A percentile compares a stretch with the other conserved stretches of the same genome.
Evolutionary conservation across 2,797 vertebrate genomes (phyloP).

Genomic region (Gymnopithys bicolor): DNA sequence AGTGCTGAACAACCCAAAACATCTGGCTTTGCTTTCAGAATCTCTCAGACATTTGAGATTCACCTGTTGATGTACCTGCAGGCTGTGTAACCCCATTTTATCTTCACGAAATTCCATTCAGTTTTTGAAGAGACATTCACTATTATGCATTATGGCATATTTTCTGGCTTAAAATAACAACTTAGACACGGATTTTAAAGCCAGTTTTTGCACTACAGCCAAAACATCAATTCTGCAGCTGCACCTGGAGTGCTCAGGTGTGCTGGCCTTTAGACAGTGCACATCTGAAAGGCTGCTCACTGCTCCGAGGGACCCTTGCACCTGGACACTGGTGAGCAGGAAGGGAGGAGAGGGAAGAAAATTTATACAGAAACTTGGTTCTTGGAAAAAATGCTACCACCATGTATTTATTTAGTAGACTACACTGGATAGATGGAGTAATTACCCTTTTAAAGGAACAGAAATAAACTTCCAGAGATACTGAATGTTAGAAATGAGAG

Average conservation of each 20-base stretch:
- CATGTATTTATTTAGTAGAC: background rate
- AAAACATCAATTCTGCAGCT: background rate
- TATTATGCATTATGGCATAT: background rate
- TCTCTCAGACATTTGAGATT: background rate
- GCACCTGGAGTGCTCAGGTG: background rate
- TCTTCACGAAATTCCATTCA: background rate
- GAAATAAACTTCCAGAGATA: background rate
- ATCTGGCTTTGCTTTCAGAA: background rate
- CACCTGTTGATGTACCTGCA: background rate
- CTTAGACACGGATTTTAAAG: background rate
- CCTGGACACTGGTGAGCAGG: background rate
- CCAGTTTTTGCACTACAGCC: background rate
- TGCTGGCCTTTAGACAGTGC: background rate
- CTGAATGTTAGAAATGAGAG: background rate
- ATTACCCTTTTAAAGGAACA: background rate
- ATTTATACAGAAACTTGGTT: background rate
- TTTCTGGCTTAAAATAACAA: constrained; percentile 14
- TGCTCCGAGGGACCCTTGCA: background rate
- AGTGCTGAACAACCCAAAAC: background rate
- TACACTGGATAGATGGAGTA: background rate
- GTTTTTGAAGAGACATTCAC: constrained; percentile 1
- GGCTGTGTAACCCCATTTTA: background rate
- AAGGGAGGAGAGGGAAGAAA: background rate
- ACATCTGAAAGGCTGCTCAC: background rate
- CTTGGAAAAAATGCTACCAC: background rate